Base-by-base conservation (phyloP, 1,140 invertebrate genomes). In the Drosophila truncata region DNA sequence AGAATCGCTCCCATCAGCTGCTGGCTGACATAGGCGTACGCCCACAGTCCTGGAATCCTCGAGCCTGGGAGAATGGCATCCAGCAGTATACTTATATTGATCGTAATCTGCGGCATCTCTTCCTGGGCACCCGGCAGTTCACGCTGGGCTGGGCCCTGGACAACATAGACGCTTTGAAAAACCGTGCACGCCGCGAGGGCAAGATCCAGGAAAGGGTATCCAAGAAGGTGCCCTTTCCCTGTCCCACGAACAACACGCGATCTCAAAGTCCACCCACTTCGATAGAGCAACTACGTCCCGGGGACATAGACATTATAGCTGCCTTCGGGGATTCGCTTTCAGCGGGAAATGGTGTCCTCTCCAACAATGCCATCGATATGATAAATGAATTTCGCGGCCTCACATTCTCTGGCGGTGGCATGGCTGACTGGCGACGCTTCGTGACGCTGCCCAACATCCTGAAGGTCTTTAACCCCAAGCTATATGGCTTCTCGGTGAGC, bases 261-360 rank as follows among this genome's bases (percentile, higher is more conserved):
- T 94, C 94, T 0, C 1, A 16, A 1, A 65, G 23, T 10, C 65
- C 90, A 4, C 95, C 95, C 3, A 93, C 79, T 4, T 94, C 92
- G 6, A 95, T 90, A n/a, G 74, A 90, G 77, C 59, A 92, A 47
- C 78, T 96, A 13, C 93, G 94, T 67, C 96, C 95, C 3, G 95
- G 95, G 35, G 96, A 97, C 79, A 95, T 96, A 18, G 94, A 96
- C 50, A 93, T 96, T 1, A 93, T 96, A 35, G 96, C 91, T 2
- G 95, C 95, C 10, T 92, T 97, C 23, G 96, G 96, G 1, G 96
- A 97, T 81, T 96, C 95, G 0, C 87, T 96, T 5, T 95, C 95
- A 0, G 95, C 95, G 7, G 95, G 95, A 35, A 94, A 94, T 69
- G 95, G 95, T 11, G 91, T 94, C 4, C 63, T 92, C 29, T 91